Conservation (phyloP, 2,113 vertebrate genomes). For the Hepsetus odoe region DNA sequence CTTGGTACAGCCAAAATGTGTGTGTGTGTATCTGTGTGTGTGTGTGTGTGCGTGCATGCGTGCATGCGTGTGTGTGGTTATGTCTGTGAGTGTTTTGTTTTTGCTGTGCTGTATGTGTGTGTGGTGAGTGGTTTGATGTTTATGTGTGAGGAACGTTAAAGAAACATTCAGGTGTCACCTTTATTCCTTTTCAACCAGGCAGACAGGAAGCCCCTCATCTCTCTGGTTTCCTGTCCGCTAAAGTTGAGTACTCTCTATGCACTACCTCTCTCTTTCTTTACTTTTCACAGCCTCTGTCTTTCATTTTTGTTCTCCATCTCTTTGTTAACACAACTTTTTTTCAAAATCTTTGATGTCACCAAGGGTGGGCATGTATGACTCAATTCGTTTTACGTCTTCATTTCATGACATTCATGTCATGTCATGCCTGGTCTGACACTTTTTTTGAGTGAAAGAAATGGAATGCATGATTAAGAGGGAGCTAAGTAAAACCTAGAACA, state of each 20-base stretch:
- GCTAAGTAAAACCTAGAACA: neutral
- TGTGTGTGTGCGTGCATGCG: too few relatives aligned
- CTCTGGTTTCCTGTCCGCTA: slow-evolving; percentile 47
- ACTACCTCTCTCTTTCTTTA: neutral
- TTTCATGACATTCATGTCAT: neutral
- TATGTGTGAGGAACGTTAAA: slow-evolving; percentile 43
- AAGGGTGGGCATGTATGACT: slow-evolving; percentile 10
- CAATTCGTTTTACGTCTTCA: neutral
- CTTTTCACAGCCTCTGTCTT: neutral
- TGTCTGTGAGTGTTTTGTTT: slow-evolving; percentile 4
- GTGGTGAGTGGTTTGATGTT: slow-evolving; percentile 42
- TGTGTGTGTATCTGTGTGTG: neutral
- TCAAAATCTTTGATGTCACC: slow-evolving; percentile 14
- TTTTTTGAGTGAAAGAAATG: neutral
- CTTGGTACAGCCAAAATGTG: slow-evolving; percentile 31
- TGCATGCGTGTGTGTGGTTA: slow-evolving; percentile 39
- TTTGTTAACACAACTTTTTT: slow-evolving; percentile 16
- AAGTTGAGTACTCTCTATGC: slow-evolving; percentile 14
- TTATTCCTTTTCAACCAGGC: slow-evolving; percentile 28
- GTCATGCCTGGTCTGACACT: neutral
- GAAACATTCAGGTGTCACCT: slow-evolving; percentile 51
- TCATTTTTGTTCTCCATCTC: slow-evolving; percentile 8
- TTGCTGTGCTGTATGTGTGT: slow-evolving; percentile 32
- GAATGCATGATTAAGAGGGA: neutral
- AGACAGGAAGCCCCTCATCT: slow-evolving; percentile 53